A percentile compares a stretch with the other conserved stretches of the same genome.
Conservation (phyloP, 2,888 invertebrate species). For the Mythimna albipuncta region DNA sequence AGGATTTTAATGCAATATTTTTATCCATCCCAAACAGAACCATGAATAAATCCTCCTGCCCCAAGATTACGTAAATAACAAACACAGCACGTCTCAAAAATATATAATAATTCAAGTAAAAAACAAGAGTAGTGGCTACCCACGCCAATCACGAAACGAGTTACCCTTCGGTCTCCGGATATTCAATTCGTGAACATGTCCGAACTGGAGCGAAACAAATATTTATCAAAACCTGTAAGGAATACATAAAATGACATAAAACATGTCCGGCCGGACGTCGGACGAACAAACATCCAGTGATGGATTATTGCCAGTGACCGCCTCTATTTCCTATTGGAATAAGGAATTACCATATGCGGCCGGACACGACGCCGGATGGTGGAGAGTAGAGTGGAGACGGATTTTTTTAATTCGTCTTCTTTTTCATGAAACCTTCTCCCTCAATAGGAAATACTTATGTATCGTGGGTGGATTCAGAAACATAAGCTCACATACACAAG, state of each 20-base stretch:
- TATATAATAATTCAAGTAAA: slow-evolving; percentile 64
- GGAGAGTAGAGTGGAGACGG: slow-evolving; percentile 71
- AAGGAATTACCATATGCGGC: slow-evolving; percentile 91
- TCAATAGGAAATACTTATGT: neutral
- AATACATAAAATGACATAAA: slow-evolving; percentile 90
- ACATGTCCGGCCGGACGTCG: slow-evolving; percentile 81
- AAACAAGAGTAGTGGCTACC: slow-evolving; percentile 70
- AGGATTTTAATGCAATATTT: neutral
- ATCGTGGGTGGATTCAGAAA: too few relatives aligned
- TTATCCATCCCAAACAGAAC: slow-evolving; percentile 20
- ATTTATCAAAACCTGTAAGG: slow-evolving; percentile 90
- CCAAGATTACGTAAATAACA: slow-evolving; percentile 42
- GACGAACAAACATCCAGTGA: slow-evolving; percentile 86
- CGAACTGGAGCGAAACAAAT: slow-evolving; percentile 87
- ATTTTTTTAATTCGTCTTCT: slow-evolving; percentile 37
- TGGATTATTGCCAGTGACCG: slow-evolving; percentile 91
- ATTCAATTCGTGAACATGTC: slow-evolving; percentile 89
- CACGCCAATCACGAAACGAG: slow-evolving; percentile 84
- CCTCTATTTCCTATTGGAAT: slow-evolving; percentile 90
- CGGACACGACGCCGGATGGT: slow-evolving; percentile 71
- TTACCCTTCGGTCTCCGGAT: slow-evolving; percentile 86
- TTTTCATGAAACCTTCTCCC: neutral
- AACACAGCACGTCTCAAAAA: slow-evolving; percentile 45
- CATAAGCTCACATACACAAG: too few relatives aligned
- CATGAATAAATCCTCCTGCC: slow-evolving; percentile 33